These are phyloP conservation scores for Acrobeloides nanus DNA, from an alignment of 2,888 invertebrate species.

Conservation along the genomic window DNA sequence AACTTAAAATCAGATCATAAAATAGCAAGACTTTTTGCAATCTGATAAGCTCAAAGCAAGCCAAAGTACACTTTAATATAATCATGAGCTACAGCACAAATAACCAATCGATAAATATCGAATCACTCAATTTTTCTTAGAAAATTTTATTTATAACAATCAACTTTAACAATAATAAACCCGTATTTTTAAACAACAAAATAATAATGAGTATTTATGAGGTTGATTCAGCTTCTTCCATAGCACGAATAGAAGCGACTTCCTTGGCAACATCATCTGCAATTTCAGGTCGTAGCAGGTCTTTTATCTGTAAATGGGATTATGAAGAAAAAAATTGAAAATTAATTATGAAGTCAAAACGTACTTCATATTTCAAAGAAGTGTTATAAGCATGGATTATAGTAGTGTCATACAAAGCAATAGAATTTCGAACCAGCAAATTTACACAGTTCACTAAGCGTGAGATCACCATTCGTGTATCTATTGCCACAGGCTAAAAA, in stretches of 20 bases:
- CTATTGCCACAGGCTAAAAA: constrained; percentile 64
- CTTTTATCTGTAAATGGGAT: constrained; percentile 22
- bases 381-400: constrained; percentile 78
- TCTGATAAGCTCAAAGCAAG: no score
- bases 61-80: no score
- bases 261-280: constrained; percentile 29
- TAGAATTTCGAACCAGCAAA: constrained; percentile 75
- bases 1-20: no score
- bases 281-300: constrained; percentile 26
- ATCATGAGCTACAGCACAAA: no score
- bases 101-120: no score
- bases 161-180: no score
- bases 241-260: constrained; percentile 17
- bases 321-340: constrained; percentile 5
- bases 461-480: constrained; percentile 77
- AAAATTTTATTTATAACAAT: no score
- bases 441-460: constrained; percentile 81
- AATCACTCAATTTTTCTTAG: no score
- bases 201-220: no score
- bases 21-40: no score
- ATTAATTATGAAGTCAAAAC: not conserved
- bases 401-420: constrained; percentile 84
- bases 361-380: constrained; percentile 72
- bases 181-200: no score
- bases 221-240: constrained; percentile 8